These are phyloP conservation scores for Telmatherina bonti DNA, from an alignment of 2,797 vertebrate species.

Conservation along the genomic window DNA sequence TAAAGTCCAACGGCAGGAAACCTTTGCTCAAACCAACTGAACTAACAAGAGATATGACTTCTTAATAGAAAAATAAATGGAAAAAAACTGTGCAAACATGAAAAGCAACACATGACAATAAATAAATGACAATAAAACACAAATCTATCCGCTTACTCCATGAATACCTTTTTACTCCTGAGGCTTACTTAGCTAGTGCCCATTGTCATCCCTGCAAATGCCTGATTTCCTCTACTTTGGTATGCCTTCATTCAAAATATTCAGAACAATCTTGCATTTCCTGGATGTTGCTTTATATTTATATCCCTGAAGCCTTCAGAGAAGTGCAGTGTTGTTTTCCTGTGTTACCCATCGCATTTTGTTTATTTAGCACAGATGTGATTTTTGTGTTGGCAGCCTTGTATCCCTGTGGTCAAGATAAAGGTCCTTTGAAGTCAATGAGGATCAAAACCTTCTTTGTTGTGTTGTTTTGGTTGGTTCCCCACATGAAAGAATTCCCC, in stretches of 20 bases:
- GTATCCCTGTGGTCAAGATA: slow-evolving; percentile 29
- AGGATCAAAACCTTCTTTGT: slow-evolving; percentile 29
- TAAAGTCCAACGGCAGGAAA: background rate
- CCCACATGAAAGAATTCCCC: slow-evolving; percentile 37
- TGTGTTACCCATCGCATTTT: background rate
- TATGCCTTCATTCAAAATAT: background rate
- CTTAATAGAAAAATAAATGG: no score
- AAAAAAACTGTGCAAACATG: background rate
- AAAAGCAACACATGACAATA: background rate
- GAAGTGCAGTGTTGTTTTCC: background rate
- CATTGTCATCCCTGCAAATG: background rate
- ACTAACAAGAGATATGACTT: slow-evolving; percentile 23
- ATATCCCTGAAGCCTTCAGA: slow-evolving; percentile 5
- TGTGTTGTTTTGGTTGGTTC: slow-evolving; percentile 19
- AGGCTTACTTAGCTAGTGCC: background rate
- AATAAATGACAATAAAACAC: slow-evolving; percentile 44
- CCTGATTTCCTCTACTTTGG: background rate
- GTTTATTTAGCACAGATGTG: slow-evolving; percentile 21
- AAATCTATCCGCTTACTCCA: slow-evolving; percentile 17
- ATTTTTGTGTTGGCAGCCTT: slow-evolving; percentile 14
- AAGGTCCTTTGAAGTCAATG: slow-evolving; percentile 34
- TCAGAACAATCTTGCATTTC: background rate
- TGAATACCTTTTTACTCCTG: slow-evolving; percentile 6
- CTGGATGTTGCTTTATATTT: slow-evolving; percentile 5
- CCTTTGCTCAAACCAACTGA: slow-evolving; percentile 1